Evolutionary conservation across 2,888 invertebrate genomes (phyloP), one percentile per base, ranked within the genome.

Genomic region (Malthinus flaveolus): DNA sequence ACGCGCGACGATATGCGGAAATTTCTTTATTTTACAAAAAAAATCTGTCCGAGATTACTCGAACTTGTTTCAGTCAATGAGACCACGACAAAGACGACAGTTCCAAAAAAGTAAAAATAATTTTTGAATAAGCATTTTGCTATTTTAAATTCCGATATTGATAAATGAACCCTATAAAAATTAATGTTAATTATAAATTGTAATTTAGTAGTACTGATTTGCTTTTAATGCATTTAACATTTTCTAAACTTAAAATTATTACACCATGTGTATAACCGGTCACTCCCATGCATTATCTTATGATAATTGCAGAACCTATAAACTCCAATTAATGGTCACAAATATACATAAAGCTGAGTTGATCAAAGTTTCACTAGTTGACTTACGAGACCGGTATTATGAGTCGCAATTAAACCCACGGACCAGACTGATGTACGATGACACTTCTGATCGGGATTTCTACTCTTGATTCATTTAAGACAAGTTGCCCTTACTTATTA

Each of bases 261-360:
- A 55, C 52, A 42, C 63, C 65, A 63, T 65, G 70, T 23, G 23
- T 23, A 23, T 66, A 69, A 70, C 69, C 74, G 73, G 75, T 75
- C 75, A 75, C 74, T 75, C 74, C 76, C 72, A 72, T 73, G 73
- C 71, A 77, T 77, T 77, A 78, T 78, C 78, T 77, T 77, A 77
- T 77, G 76, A 77, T 77, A 77, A 78, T 77, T 78, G 76, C 77
- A 71, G 71, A 72, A 73, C 76, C 77, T 76, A 78, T 78, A 78
- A 78, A 78, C 77, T 77, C 75, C 76, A 77, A 78, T 78, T 78
- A 78, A 78, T 78, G 78, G 76, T 74, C 67, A 73, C 75, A 73
- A 76, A 76, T 76, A 76, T 76, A 75, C 75, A 76, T 77, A 76
- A 75, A 75, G 75, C 76, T 74, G 23, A 23, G 23, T 23, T 23